Evolutionary conservation across 2,113 vertebrate species (phyloP).

Genomic region (Fregata magnificens): DNA sequence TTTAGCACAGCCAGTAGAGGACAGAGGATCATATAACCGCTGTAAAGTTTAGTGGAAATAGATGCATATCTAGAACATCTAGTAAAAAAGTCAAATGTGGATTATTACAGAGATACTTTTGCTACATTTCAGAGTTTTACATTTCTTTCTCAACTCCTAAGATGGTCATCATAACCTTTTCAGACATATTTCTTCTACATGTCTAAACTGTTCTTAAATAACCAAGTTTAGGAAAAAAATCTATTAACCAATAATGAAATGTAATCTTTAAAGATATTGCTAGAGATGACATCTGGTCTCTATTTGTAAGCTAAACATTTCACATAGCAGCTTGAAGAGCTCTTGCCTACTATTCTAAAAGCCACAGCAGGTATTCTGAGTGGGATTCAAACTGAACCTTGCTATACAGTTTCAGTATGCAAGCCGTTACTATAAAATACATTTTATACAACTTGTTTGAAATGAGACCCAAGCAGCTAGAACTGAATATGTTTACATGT

Average conservation of each 20-base stretch:
- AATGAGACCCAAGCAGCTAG: background rate
- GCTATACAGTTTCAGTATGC: background rate
- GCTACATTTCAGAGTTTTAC: background rate
- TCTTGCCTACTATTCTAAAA: background rate
- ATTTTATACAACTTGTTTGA: background rate
- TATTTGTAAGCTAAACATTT: conserved; percentile 14
- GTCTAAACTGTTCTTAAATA: background rate
- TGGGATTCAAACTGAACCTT: background rate
- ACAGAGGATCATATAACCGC: background rate
- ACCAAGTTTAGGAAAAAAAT: background rate
- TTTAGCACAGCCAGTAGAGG: background rate
- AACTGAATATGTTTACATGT: background rate
- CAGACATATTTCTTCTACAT: background rate
- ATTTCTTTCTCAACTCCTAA: background rate
- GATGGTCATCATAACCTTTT: background rate
- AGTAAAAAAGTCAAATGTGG: background rate
- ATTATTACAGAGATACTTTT: background rate
- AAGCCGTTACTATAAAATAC: background rate
- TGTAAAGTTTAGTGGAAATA: background rate
- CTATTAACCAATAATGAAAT: background rate
- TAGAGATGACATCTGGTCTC: background rate
- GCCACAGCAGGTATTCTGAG: background rate
- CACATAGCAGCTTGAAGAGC: background rate
- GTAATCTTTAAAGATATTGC: background rate
- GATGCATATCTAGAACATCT: background rate